Evolutionary conservation across 1,140 invertebrate genomes (phyloP), one percentile per base, ranked within the genome.

Genomic region (Trachymyrmex septentrionalis): DNA sequence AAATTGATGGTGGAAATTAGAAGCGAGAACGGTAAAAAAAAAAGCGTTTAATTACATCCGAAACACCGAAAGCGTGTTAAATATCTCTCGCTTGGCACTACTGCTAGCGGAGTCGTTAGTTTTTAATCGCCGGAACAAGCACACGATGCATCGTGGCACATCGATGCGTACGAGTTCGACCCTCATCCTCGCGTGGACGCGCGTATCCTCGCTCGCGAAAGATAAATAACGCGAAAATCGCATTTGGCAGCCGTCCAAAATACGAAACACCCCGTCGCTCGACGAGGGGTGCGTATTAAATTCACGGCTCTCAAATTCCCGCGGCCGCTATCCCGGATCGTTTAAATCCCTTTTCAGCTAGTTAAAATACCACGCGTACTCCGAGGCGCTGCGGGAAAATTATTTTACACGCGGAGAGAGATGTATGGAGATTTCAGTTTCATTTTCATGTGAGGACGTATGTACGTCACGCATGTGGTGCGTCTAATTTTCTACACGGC

Each of bases 331-430:
- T n/a, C 27, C 38, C 38, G 76, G 24, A 86, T 86, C 85, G 81
- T 86, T 86, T 86, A 86, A 86, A 86, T 86, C 76, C 50, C 76
- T 82, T 86, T 84, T 86, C 75, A 86, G 77, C 75, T 81, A 81
- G 85, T 86, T 86, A 86, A 86, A 86, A 86, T 86, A 82, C 24
- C 85, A 16, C 30, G 34, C 75, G 71, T 73, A 72, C 72, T 82
- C 21, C 78, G 66, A 44, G n/a, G 27, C 27, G 30, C 61, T 24
- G 64, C 77, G 66, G 48, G 48, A 24, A 69, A 71, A 57, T 81
- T 81, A 81, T 81, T 71, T 66, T 64, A 24, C 69, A 34, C n/a
- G 21, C 34, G 72, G 24, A 10, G 19, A 10, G 48, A 48, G 63
- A 53, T 72, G 19, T 27, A 19, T 21, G 48, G 48, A 44, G 30